These are phyloP conservation scores for Drosophila insularis DNA, from an alignment of 1,140 invertebrate genomes.

Conservation along the genomic window DNA sequence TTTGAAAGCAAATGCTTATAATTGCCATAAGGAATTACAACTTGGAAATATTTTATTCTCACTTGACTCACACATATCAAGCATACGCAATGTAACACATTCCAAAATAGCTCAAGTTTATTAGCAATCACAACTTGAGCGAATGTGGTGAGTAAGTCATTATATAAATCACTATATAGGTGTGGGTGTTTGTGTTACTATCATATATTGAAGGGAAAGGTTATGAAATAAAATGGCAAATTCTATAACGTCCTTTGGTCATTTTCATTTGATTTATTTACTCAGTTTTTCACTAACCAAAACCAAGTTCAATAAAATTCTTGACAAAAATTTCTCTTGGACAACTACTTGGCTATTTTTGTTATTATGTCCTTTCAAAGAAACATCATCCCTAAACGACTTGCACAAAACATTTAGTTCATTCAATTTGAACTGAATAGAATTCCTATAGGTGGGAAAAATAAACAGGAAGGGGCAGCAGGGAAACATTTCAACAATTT, in stretches of 20 bases:
- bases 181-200: too few relatives aligned
- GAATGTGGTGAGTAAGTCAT: too few relatives aligned
- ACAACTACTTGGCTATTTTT: background rate
- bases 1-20: background rate
- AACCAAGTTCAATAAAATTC: background rate
- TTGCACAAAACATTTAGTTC: background rate
- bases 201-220: too few relatives aligned
- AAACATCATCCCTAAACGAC: too few relatives aligned
- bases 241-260: too few relatives aligned
- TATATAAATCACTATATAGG: too few relatives aligned
- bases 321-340: background rate
- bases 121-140: conserved; percentile 12
- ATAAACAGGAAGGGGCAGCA: too few relatives aligned
- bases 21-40: background rate
- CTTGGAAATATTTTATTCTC: background rate
- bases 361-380: background rate
- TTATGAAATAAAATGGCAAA: too few relatives aligned
- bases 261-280: background rate
- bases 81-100: conserved; percentile 41
- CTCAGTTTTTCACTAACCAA: background rate
- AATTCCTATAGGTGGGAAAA: background rate
- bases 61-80: background rate
- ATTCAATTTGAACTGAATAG: background rate
- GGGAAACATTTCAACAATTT: background rate
- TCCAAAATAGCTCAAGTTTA: background rate